Percentiles rank a stretch among this genome's conserved stretches.
Conservation (phyloP, 2,113 vertebrate species). For the Ariopsis seemanni region DNA sequence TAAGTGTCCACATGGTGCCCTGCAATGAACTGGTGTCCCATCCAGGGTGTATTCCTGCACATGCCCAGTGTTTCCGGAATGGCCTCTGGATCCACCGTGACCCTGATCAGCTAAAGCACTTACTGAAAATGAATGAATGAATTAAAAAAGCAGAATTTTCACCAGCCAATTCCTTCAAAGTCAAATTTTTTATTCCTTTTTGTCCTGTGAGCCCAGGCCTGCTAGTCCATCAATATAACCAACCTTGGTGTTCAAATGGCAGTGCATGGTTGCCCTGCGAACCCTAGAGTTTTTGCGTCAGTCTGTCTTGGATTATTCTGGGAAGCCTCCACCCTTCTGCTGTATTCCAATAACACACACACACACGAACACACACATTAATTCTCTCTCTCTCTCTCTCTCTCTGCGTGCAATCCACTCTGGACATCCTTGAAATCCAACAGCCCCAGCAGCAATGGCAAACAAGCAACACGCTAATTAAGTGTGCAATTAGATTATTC, state of each 20-base stretch:
- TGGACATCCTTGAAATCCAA: constrained; percentile 31
- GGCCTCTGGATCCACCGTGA: background rate
- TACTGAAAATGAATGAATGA: background rate
- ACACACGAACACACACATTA: background rate
- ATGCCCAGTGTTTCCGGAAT: background rate
- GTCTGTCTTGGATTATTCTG: constrained; percentile 19
- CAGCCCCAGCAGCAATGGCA: constrained; percentile 59
- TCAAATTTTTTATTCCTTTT: background rate
- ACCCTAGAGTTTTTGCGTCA: background rate
- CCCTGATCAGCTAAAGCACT: background rate
- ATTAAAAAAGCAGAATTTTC: background rate
- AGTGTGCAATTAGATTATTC: constrained; percentile 70
- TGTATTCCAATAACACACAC: constrained; percentile 12
- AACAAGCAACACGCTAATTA: constrained; percentile 61
- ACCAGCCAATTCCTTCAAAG: background rate
- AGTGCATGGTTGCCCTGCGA: background rate
- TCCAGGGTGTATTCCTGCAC: background rate
- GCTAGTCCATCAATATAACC: background rate
- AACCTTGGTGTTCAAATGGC: background rate
- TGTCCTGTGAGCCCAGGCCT: background rate
- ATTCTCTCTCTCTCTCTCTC: constrained; percentile 19
- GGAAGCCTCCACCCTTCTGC: constrained; percentile 30
- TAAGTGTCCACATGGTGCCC: background rate
- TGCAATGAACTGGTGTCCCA: background rate
- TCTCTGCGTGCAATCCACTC: constrained; percentile 29